Evolutionary conservation across 2,888 invertebrate species (phyloP), one percentile per base, ranked within the genome.

Genomic region (Panzeria rudis): DNA sequence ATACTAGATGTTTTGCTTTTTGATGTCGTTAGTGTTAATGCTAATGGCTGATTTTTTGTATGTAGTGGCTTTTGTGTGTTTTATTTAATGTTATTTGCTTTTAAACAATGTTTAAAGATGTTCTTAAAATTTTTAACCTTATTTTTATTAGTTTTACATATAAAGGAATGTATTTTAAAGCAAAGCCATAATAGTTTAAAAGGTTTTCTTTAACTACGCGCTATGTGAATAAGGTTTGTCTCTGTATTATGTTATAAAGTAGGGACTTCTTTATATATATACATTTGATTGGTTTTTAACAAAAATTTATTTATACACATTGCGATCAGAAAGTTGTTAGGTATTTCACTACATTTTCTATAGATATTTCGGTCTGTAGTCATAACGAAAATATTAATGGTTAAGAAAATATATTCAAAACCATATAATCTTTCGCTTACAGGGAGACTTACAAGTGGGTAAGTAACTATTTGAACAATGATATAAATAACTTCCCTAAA

Each of bases 21-120:
- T 72, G 44, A 20, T 20, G 44, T 29, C 32, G 20, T 52, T 23
- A 35, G 52, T 71, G 38, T 62, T 61, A 59, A 61, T 72, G 47
- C 44, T 59, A 9, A 59, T 61, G 47, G 25, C 25, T 23, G 54
- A 8, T 23, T 52, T n/a, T 35, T 41, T 38, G 9, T 52, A 38
- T 54, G 35, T 25, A 23, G 4, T 47, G 29, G 66, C n/a, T 68
- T 68, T 8, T 23, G 68, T 54, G 0, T 41, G 7, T 25, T 52
- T 20, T 38, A 29, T 52, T 38, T 62, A 7, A 32, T 47, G 0
- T 38, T 35, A 23, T 35, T 50, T 50, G 9, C 23, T 17, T 17
- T 25, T 29, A 41, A 35, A 20, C 15, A 23, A n/a, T 47, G 25
- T 61, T 47, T 47, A 35, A 61, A 32, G n/a, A 23, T n/a, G 6